Base-by-base conservation (phyloP, 1,140 invertebrate genomes). In the Linepithema humile region DNA sequence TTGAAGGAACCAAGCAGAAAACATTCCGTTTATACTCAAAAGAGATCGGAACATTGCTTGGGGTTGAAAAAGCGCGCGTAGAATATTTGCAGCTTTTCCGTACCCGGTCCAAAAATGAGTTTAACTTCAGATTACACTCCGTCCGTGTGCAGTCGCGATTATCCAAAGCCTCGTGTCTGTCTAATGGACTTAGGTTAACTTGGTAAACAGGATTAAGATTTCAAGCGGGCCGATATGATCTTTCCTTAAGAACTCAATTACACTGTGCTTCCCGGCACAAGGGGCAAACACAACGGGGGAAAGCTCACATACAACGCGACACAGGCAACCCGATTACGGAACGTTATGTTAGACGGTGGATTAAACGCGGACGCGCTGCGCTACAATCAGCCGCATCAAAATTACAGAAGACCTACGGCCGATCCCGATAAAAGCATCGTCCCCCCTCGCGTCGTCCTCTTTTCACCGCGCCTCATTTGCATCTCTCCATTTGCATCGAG, bases 161-260 rank as follows among this genome's bases (percentile, higher is more conserved):
- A 87, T 78, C 80, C 86, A 84, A 67, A 87, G 72, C 57, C 70
- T 72, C 70, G 78, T 45, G 77, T 86, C 86, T 73, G 74, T 45
- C 70, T 85, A 88, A 88, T 88, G 86, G 67, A 85, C 83, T 83
- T 74, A 78, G 65, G 65, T 87, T 88, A 88, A 88, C 86, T 82
- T 48, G 38, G 83, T 88, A 89, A 89, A 89, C 86, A 77, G 84
- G 87, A 88, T 88, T 88, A 88, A 88, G 83, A 88, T 88, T 88
- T 85, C 86, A 85, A 88, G 74, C 57, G 73, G 69, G 38, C 48
- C 82, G 87, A 88, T 88, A 88, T 85, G 85, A 88, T 88, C 87
- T 88, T 85, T 74, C 55, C 82, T 83, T 88, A 88, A 88, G 87
- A 83, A 88, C 87, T 89, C 87, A 83, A 89, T 89, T 89, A 89